Evolutionary conservation across 2,113 vertebrate genomes (phyloP).

Genomic region (Abramis brama): DNA sequence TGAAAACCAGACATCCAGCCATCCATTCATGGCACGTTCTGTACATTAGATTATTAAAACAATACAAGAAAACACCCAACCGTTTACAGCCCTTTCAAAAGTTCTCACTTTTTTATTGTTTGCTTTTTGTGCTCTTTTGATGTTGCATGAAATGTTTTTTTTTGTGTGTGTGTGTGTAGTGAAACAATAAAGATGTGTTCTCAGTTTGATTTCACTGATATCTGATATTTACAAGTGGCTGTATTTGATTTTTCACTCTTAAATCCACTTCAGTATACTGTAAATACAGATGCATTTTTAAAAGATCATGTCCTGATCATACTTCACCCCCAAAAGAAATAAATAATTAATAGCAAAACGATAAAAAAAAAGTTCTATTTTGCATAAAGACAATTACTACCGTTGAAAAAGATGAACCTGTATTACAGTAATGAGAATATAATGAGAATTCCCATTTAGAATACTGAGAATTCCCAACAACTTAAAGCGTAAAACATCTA

Average conservation of each 20-base stretch:
- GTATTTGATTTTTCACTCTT: not conserved
- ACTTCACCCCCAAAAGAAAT: not conserved
- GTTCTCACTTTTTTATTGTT: not conserved
- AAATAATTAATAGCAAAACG: not conserved
- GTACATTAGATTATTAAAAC: constrained; percentile 30
- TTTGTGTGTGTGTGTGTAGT: not conserved
- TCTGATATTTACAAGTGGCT: constrained; percentile 35
- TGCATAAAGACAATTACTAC: not conserved
- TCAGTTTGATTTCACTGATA: not conserved
- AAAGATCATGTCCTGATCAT: not conserved
- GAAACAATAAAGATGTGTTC: not conserved
- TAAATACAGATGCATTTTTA: not conserved
- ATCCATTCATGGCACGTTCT: constrained; percentile 15
- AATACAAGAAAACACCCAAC: not conserved
- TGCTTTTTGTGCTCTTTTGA: not conserved
- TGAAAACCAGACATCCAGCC: constrained; percentile 2
- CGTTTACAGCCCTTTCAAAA: constrained; percentile 41
- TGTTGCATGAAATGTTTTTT: not conserved
- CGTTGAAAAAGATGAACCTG: not conserved
- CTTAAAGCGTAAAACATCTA: not conserved
- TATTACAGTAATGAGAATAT: not conserved
- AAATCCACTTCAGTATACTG: constrained; percentile 5
- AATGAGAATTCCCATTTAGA: not conserved
- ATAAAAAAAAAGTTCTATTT: not conserved
- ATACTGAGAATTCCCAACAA: not conserved